These are phyloP conservation scores for Acrocyrtus sp. DNA, from an alignment of 2,888 invertebrate species.

Conservation along the genomic window DNA sequence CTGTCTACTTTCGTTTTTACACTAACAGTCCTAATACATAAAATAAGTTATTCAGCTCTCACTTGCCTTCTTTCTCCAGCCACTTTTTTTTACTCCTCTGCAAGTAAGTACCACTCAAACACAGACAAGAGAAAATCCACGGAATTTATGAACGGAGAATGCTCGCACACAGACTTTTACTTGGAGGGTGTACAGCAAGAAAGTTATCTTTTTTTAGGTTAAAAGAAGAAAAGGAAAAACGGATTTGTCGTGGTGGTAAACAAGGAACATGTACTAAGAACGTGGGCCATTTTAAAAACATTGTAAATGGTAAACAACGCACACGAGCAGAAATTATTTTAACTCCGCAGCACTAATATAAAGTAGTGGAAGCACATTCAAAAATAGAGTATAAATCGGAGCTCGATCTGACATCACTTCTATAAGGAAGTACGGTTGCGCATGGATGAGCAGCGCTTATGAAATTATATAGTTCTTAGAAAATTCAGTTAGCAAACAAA, in stretches of 20 bases:
- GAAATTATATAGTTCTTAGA: conserved; percentile 15
- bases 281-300: too few species aligned
- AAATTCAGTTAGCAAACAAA: conserved; percentile 35
- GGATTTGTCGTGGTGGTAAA: conserved; percentile 14
- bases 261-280: conserved; percentile 5
- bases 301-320: too few species aligned
- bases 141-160: too few species aligned
- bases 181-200: too few species aligned
- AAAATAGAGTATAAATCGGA: too few species aligned
- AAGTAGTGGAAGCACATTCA: too few species aligned
- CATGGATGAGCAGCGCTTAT: conserved; percentile 29
- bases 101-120: conserved; percentile 36
- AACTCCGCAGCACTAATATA: too few species aligned
- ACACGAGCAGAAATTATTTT: too few species aligned
- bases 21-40: conserved; percentile 16
- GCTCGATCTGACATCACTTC: not conserved
- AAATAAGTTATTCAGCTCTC: not conserved
- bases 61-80: not conserved
- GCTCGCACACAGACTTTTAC: too few species aligned
- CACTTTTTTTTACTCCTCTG: conserved; percentile 18
- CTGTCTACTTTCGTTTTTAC: conserved; percentile 6
- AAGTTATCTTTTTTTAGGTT: conserved; percentile 12
- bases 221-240: conserved; percentile 11
- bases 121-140: conserved; percentile 19
- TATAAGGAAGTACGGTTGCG: conserved; percentile 19